Evolutionary conservation across 2,113 vertebrate genomes (phyloP).

Genomic region (Tyto alba): DNA sequence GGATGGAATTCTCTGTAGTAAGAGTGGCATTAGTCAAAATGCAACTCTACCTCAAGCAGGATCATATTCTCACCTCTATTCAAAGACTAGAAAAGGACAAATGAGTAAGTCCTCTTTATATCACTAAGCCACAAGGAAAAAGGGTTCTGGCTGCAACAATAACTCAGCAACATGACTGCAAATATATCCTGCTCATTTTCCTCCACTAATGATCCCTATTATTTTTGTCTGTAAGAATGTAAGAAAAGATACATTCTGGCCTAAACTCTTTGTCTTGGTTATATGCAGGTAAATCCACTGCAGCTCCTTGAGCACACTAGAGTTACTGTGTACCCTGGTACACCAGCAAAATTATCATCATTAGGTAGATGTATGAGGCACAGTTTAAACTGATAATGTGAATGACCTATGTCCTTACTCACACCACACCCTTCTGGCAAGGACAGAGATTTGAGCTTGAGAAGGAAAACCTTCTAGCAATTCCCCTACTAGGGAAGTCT

Average conservation of each 20-base stretch:
- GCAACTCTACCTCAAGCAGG: background rate
- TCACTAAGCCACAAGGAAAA: background rate
- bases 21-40: background rate
- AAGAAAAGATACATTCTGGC: background rate
- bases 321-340: background rate
- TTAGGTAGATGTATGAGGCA: background rate
- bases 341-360: background rate
- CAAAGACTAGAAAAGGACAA: background rate
- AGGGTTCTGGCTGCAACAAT: background rate
- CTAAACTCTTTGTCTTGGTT: background rate
- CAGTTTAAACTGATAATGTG: background rate
- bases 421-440: background rate
- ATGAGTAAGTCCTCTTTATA: background rate
- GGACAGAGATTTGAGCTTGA: background rate
- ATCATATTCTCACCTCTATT: background rate
- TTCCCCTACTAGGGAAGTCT: background rate
- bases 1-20: background rate
- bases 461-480: background rate
- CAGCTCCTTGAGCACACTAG: background rate
- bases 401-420: background rate
- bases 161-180: background rate
- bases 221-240: background rate
- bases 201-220: background rate
- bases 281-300: background rate
- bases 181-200: background rate